Conservation (phyloP, 92 coral and sea anemone species). For the Pocillopora meandrina region DNA sequence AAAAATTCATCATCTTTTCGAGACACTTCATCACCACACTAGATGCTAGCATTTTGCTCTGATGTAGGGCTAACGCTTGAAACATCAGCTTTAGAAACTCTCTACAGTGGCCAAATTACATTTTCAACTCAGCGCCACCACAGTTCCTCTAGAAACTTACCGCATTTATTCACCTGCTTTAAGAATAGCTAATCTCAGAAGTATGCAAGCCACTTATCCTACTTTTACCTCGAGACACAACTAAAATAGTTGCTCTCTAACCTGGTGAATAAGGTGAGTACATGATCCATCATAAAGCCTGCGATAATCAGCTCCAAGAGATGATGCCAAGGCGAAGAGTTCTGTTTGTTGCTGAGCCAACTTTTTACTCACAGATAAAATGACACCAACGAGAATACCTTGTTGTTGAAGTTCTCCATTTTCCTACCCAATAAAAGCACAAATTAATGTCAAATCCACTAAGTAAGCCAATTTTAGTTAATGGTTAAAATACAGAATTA, state of each 20-base stretch:
- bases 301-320: slow-evolving; percentile 94
- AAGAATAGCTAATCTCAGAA: background rate
- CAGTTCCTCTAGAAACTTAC: too few species aligned
- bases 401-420: background rate
- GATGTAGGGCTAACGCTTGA: too few species aligned
- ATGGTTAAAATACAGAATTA: background rate
- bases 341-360: slow-evolving; percentile 77
- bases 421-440: background rate
- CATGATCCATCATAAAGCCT: slow-evolving; percentile 89
- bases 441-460: background rate
- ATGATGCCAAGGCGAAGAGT: slow-evolving; percentile 73
- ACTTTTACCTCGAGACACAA: too few species aligned
- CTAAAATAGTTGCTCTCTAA: background rate
- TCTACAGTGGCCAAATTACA: too few species aligned
- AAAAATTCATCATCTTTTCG: background rate
- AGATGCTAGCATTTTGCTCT: too few species aligned
- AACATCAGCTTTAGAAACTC: too few species aligned
- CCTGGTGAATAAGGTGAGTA: slow-evolving; percentile 96
- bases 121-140: too few species aligned
- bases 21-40: too few species aligned
- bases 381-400: slow-evolving; percentile 75
- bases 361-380: slow-evolving; percentile 88
- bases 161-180: too few species aligned
- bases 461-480: too few species aligned
- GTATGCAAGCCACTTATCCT: background rate